Percentiles rank a stretch among this genome's conserved stretches.
phyloP scores from a whole-genome alignment of 2,797 vertebrate genomes.

The Steatocranus sp. region DNA sequence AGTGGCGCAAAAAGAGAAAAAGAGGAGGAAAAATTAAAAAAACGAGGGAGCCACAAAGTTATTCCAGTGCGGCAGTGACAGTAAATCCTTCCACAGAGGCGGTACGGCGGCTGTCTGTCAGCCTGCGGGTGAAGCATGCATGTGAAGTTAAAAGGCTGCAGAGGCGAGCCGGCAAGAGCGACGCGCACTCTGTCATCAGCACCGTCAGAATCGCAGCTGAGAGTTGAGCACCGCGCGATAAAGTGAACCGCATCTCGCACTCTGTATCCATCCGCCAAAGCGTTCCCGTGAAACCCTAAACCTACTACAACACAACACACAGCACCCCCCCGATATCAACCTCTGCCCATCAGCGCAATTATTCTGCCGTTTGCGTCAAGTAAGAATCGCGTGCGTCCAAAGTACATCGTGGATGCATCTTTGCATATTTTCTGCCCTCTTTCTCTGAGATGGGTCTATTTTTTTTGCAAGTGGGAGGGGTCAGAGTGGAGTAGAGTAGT shows the following conservation, averaged over 20 bases:
- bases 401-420: too few relatives aligned
- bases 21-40: neutral
- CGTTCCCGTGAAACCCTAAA: slow-evolving; percentile 56
- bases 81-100: slow-evolving; percentile 57
- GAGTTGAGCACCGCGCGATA: slow-evolving; percentile 21
- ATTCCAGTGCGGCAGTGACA: slow-evolving; percentile 60
- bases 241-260: slow-evolving; percentile 14
- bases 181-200: slow-evolving; percentile 24
- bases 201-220: slow-evolving; percentile 61
- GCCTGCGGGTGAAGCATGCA: slow-evolving; percentile 3
- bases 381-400: neutral
- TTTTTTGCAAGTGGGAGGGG: slow-evolving; percentile 54
- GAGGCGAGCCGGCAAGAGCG: neutral
- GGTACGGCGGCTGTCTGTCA: slow-evolving; percentile 8
- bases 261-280: slow-evolving; percentile 49
- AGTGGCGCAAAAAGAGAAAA: neutral
- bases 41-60: slow-evolving; percentile 23
- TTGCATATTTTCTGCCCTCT: neutral
- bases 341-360: too few relatives aligned
- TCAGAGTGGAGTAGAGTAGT: slow-evolving; percentile 45
- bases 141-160: slow-evolving; percentile 13
- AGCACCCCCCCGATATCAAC: neutral
- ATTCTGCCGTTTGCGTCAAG: neutral
- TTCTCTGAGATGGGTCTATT: slow-evolving; percentile 11
- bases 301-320: neutral